Base-by-base conservation (phyloP, 2,888 invertebrate species). In the Drosophila algonquin region DNA sequence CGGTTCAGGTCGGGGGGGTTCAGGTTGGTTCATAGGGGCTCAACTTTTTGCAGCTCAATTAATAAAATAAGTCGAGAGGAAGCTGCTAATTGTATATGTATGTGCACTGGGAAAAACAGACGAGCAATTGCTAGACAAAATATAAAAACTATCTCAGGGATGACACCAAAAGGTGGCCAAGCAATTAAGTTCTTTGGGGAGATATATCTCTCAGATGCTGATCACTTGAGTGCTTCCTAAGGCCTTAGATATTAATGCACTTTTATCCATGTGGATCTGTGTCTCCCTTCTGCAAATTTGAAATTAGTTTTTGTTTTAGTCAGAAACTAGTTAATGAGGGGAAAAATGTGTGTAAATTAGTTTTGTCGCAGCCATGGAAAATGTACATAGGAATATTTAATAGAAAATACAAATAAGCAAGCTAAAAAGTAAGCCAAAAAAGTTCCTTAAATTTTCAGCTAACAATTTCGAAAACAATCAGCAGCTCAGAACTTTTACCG, bases 1-100 rank as follows among this genome's bases (percentile, higher is more conserved):
- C 47, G 18, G 40, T 30, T 24, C 24, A 24, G 60, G 74, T 53
- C 35, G 14, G 55, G n/a, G n/a, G n/a, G 18, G 40, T 30, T 24
- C 24, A 24, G 60, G 74, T 53, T 44, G 14, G 55, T 62, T 44
- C 51, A 27, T 18, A 69, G 80, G 61, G 70, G 86, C 70, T 68
- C 69, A 86, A 86, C 88, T 88, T 88, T 65, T 80, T 88, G 84
- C 77, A 76, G 84, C 89, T 88, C 89, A 88, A 89, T 89, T 89
- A 88, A 86, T 89, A 86, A 86, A 86, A 81, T 83, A 80, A 87
- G 74, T 80, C 76, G 69, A 78, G 77, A 82, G 85, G 83, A 89
- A 87, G 83, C 88, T 86, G 83, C 86, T 86, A 86, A 86, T 86
- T 86, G 89, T 84, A 79, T 87, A 87, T 73, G 85, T 72, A 52